Evolutionary conservation across 2,888 invertebrate species (phyloP), one percentile per base, ranked within the genome.

Genomic region (Sesia bembeciformis): DNA sequence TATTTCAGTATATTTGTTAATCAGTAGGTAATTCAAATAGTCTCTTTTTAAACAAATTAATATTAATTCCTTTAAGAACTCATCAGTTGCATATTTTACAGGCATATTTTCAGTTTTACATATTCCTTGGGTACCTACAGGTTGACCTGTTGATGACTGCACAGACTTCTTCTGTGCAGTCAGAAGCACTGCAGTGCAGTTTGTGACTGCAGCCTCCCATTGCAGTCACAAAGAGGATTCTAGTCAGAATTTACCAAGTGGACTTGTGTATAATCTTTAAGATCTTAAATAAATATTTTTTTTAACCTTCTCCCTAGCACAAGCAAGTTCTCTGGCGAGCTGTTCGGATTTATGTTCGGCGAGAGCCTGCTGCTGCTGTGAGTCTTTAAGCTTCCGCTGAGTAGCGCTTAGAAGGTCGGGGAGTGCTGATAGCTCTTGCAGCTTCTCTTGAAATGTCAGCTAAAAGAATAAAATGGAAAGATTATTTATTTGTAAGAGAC

Each of bases 381-480:
- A 91, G 67, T 94, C 94, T 67, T 93, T 93, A 52, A 94, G 73
- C 62, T 92, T 91, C 63, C 91, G 67, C 70, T 94, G 94, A 0
- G 93, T 93, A 41, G 92, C 91, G 67, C 93, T 93, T 60, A 94
- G 74, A 40, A 94, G 88, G 59, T 93, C 93, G 0, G 94, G 94
- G 40, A 94, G 84, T 0, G 94, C 93, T 0, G 93, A 91, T 52
- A 94, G 75, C 74, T 94, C 94, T 56, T 92, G 92, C 39, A 94
- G 77, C 72, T 93, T 94, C 66, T 93, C 93, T 87, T 94, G 93
- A 79, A 94, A 94, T 73, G 94, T 87, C 7, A 87, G 56, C 88
- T 88, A 59, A 5, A 7, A 40, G 6, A 52, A 3, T 50, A 23
- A 50, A 23, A 23, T 23, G 23, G 23, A 23, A 23, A 23, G 1